Percentiles rank a stretch among this genome's conserved stretches.
Evolutionary conservation across 2,113 vertebrate species (phyloP).

Genomic region (Tautogolabrus adspersus): DNA sequence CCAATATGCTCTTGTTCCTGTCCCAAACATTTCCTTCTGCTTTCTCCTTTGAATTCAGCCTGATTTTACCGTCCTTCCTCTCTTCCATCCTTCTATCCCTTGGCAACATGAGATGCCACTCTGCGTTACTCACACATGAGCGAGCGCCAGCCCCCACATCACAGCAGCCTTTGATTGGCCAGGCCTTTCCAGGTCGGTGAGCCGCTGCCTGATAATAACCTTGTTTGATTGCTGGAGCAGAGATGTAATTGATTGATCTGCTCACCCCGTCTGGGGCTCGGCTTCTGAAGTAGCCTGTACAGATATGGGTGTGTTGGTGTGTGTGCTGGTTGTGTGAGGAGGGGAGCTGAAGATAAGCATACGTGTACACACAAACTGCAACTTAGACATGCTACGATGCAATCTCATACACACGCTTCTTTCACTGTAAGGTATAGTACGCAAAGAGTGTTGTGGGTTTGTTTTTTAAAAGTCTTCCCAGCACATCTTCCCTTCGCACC

Average conservation of each 20-base stretch:
- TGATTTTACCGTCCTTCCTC: conserved; percentile 49
- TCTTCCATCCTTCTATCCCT: conserved; percentile 62
- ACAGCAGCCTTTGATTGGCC: conserved; percentile 81
- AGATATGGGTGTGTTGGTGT: conserved; percentile 45
- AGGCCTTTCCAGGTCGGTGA: conserved; percentile 89
- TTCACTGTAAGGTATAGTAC: conserved; percentile 12
- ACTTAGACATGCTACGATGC: neutral
- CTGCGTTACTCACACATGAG: conserved; percentile 84
- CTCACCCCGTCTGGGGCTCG: conserved; percentile 74
- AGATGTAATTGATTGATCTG: conserved; percentile 87
- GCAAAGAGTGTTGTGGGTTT: conserved; percentile 28
- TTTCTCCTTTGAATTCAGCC: conserved; percentile 62
- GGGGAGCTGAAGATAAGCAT: conserved; percentile 49
- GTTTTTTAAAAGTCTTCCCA: conserved; percentile 38
- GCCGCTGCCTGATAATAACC: conserved; percentile 85
- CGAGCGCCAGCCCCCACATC: conserved; percentile 82
- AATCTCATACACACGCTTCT: conserved; percentile 2
- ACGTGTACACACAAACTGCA: conserved; percentile 13
- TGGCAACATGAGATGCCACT: conserved; percentile 82
- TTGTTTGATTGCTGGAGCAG: conserved; percentile 89
- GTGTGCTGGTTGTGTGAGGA: conserved; percentile 23
- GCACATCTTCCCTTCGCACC: conserved; percentile 40
- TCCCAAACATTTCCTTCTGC: conserved; percentile 35
- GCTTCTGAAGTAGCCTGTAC: conserved; percentile 75
- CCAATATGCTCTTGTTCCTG: conserved; percentile 61